Conservation (phyloP, 2,113 vertebrate genomes). For the Dipodomys ordii region DNA sequence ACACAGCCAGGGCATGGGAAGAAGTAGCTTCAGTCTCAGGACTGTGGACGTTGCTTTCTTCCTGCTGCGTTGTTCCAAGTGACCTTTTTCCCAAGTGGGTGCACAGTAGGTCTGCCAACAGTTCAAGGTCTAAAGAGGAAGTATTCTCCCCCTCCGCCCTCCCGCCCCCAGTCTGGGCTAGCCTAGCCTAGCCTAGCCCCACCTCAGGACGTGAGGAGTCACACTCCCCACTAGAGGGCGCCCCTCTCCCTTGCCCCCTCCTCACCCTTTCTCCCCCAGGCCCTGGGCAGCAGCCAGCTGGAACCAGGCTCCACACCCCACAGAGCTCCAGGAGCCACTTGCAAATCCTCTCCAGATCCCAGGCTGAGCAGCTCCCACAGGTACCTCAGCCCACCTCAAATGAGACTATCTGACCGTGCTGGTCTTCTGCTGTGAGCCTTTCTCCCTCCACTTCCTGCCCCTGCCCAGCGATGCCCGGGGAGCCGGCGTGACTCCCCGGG, state of each 20-base stretch:
- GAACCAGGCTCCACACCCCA: background rate
- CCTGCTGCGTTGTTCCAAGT: background rate
- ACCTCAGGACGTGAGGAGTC: background rate
- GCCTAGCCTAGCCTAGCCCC: no score
- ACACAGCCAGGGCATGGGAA: background rate
- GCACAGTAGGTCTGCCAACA: no score
- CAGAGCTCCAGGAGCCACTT: background rate
- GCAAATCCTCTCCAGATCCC: background rate
- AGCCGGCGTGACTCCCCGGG: slow-evolving; percentile 1
- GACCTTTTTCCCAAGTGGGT: background rate
- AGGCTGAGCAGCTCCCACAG: slow-evolving; percentile 6
- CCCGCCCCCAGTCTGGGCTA: no score
- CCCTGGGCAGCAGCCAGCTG: no score
- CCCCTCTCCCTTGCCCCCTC: background rate
- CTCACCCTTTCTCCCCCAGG: no score
- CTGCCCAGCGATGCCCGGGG: slow-evolving; percentile 11
- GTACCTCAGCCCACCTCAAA: slow-evolving; percentile 61
- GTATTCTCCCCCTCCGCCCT: no score
- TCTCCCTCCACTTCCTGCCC: background rate
- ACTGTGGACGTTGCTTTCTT: background rate
- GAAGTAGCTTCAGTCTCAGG: background rate
- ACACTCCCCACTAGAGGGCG: background rate
- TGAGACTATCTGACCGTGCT: slow-evolving; percentile 57
- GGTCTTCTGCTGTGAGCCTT: slow-evolving; percentile 43
- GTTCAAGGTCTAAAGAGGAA: no score